Evolutionary conservation across 2,797 vertebrate genomes (phyloP).

Genomic region (Phataginus tetradactyla): DNA sequence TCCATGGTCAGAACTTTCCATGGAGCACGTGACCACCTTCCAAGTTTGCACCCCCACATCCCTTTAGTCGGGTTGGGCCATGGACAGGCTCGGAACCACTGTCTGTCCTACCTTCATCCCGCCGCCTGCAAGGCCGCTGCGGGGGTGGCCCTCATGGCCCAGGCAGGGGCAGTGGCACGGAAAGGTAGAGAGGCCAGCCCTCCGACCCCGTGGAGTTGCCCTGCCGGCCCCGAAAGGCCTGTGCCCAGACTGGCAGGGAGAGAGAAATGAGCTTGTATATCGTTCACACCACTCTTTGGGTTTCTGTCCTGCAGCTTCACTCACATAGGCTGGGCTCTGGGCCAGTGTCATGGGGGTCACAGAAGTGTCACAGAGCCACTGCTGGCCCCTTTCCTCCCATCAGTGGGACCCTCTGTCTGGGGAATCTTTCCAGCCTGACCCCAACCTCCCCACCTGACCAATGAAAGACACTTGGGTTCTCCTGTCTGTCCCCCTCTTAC

Average conservation of each 20-base stretch:
- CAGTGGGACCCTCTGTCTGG: background rate
- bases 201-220: background rate
- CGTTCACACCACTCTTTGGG: background rate
- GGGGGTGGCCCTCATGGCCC: background rate
- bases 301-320: background rate
- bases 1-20: background rate
- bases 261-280: background rate
- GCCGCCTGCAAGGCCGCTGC: background rate
- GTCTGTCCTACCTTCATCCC: background rate
- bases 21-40: accelerated
- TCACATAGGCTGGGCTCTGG: background rate
- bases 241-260: background rate
- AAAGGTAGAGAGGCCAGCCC: background rate
- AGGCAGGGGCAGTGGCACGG: accelerated
- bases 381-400: too few species aligned
- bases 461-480: background rate
- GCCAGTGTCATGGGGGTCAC: background rate
- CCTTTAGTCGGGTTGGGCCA: background rate
- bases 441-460: background rate
- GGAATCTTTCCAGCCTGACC: background rate
- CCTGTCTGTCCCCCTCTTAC: background rate
- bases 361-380: background rate
- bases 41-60: background rate
- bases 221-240: background rate
- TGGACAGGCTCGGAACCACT: background rate